A percentile compares a stretch with the other conserved stretches of the same genome.
Conservation (phyloP, 2,888 invertebrate species). For the Cataglyphis livida region DNA sequence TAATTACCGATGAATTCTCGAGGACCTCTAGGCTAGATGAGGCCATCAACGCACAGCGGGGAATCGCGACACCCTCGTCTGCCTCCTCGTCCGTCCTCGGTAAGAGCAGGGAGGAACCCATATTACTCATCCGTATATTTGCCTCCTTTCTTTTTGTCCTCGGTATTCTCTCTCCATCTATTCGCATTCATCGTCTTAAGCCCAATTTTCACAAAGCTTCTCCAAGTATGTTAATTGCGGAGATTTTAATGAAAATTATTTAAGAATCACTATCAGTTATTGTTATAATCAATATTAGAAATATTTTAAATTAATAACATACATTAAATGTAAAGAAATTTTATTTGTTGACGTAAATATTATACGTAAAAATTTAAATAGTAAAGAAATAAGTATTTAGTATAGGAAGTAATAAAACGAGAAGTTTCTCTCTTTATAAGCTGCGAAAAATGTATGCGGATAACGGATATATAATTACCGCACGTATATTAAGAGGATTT, state of each 20-base stretch:
- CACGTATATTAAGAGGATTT: not conserved
- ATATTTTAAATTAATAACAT: not conserved
- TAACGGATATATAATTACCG: constrained; percentile 11
- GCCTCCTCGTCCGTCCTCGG: constrained; percentile 70
- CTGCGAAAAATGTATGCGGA: constrained; percentile 7
- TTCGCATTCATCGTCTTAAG: constrained; percentile 65
- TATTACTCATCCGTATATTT: constrained; percentile 85
- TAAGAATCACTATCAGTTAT: not conserved
- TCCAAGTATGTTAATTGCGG: not conserved
- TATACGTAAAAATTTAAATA: not conserved
- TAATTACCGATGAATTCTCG: constrained; percentile 83
- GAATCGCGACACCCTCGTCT: constrained; percentile 84
- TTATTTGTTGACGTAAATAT: not conserved
- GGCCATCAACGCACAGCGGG: constrained; percentile 85
- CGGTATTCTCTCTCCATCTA: constrained; percentile 60
- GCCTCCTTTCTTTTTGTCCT: constrained; percentile 71
- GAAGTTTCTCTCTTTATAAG: constrained; percentile 10
- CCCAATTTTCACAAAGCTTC: constrained; percentile 53
- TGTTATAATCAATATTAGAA: not conserved
- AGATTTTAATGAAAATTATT: too few species aligned
- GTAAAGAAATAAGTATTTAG: not conserved
- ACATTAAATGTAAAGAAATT: not conserved
- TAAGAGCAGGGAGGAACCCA: constrained; percentile 77
- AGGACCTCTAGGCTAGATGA: constrained; percentile 82
- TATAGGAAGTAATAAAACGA: not conserved